Evolutionary conservation across 2,113 vertebrate species (phyloP), one percentile per base, ranked within the genome.

Genomic region (Sinocyclocheilus rhinocerous): DNA sequence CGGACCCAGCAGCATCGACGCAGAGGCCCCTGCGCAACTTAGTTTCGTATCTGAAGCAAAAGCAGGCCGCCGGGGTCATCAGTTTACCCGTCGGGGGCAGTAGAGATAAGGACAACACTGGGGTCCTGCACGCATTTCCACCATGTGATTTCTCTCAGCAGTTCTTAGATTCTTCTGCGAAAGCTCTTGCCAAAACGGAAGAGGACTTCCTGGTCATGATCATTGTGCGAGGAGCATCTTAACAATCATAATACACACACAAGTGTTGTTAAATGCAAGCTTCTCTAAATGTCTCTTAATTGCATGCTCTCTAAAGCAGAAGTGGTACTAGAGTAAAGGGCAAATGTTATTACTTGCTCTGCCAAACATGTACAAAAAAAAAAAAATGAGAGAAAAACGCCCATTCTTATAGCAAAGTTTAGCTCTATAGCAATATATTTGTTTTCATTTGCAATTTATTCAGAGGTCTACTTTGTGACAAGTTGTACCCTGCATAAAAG

Each of bases 141-240:
- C 98, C 98, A 89, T 99, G 98, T 92, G 97, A 99, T 94, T 99
- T 99, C 97, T 99, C 98, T 91, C 97, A 99, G 94, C 97, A 99
- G 93, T 99, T 99, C 94, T 95, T 99, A 95, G 97, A 99, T 97
- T 96, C 96, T 91, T 96, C 97, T 92, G 98, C 98, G 92, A 99
- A 98, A 96, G 96, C 96, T 85, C 91, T 99, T 95, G 97, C 97
- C 95, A 99, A 98, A 97, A 99, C 97, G 88, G 97, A 99, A 93
- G 98, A 99, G 90, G 98, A 99, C 97, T 99, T 97, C 94, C 94
- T 99, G 95, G 97, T 99, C 93, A 99, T 99, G 97, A 96, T 99
- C 95, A 98, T 99, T 93, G 98, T 99, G 86, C 97, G 98, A 79
- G 98, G 98, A 94, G 97, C 98, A 22, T 98, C 98, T 91, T 99